Conservation (phyloP, 2,888 invertebrate genomes). For the Empis livida region DNA sequence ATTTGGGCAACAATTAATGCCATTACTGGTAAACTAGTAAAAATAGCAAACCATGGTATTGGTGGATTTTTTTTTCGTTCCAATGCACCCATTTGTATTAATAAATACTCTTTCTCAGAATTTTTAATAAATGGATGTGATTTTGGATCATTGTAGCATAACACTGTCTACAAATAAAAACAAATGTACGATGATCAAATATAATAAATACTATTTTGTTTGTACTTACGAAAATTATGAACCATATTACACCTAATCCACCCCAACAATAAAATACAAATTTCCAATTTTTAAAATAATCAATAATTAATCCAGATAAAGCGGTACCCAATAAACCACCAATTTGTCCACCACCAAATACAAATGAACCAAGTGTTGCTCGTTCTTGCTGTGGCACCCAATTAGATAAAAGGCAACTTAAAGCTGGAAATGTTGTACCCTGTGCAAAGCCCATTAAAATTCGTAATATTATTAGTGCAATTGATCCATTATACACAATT, state of each 20-base stretch:
- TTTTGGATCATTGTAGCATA: conserved; percentile 54
- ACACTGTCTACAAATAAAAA: conserved; percentile 37
- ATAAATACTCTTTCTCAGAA: conserved; percentile 52
- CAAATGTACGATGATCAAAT: no score
- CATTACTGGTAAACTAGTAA: conserved; percentile 56
- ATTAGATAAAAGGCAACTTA: conserved; percentile 65
- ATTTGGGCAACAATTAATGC: conserved; percentile 62
- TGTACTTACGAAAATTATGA: conserved; percentile 51
- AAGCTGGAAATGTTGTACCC: conserved; percentile 72
- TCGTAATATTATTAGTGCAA: conserved; percentile 53
- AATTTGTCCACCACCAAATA: conserved; percentile 64
- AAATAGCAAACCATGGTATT: conserved; percentile 59
- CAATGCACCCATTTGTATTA: conserved; percentile 46
- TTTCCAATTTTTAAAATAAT: conserved; percentile 52
- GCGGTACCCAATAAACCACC: conserved; percentile 49
- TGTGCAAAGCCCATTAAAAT: conserved; percentile 74
- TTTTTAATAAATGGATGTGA: conserved; percentile 63
- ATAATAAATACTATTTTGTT: no score
- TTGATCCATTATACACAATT: conserved; percentile 57
- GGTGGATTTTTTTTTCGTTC: conserved; percentile 42
- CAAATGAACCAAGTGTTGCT: conserved; percentile 62
- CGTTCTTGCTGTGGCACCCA: conserved; percentile 72
- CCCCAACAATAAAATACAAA: conserved; percentile 46
- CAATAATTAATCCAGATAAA: conserved; percentile 53
- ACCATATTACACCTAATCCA: conserved; percentile 60